Conservation (phyloP, 2,888 invertebrate species). For the Anoncus sp. region DNA sequence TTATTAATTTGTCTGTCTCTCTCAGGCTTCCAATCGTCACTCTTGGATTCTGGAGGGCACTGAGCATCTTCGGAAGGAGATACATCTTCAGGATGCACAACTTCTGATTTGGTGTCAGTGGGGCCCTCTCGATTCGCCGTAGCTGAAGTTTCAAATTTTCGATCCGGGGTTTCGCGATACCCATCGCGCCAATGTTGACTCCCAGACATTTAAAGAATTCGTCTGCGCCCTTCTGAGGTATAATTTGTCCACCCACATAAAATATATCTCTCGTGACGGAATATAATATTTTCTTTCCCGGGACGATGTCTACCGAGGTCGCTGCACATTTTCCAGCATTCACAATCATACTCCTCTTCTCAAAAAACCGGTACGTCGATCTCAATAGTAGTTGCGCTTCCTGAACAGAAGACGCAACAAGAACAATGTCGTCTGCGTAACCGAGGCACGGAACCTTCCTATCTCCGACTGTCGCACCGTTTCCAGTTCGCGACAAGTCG, state of each 20-base stretch:
- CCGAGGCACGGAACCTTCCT: constrained; percentile 42
- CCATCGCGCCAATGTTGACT: background rate
- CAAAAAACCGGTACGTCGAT: constrained; percentile 47
- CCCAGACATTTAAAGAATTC: constrained; percentile 34
- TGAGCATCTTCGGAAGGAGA: constrained; percentile 16
- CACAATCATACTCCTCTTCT: constrained; percentile 40
- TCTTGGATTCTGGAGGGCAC: constrained; percentile 16
- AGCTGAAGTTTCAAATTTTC: background rate
- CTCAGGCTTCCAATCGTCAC: background rate
- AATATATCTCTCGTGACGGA: constrained; percentile 43
- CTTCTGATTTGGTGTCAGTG: constrained; percentile 46
- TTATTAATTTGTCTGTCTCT: constrained; percentile 31
- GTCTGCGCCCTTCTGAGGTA: constrained; percentile 27
- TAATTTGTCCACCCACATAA: constrained; percentile 17
- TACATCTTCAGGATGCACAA: constrained; percentile 8
- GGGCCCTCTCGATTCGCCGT: constrained; percentile 15
- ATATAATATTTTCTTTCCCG: constrained; percentile 58
- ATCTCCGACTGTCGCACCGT: background rate
- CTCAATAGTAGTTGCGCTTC: constrained; percentile 36
- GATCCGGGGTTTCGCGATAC: constrained; percentile 1
- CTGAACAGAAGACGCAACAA: constrained; percentile 41
- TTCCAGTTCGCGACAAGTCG: background rate
- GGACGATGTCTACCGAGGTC: constrained; percentile 53
- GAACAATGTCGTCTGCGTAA: constrained; percentile 65
- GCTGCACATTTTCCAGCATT: constrained; percentile 57